Evolutionary conservation across 2,113 vertebrate species (phyloP).

Genomic region (Dolichotis patagonum): DNA sequence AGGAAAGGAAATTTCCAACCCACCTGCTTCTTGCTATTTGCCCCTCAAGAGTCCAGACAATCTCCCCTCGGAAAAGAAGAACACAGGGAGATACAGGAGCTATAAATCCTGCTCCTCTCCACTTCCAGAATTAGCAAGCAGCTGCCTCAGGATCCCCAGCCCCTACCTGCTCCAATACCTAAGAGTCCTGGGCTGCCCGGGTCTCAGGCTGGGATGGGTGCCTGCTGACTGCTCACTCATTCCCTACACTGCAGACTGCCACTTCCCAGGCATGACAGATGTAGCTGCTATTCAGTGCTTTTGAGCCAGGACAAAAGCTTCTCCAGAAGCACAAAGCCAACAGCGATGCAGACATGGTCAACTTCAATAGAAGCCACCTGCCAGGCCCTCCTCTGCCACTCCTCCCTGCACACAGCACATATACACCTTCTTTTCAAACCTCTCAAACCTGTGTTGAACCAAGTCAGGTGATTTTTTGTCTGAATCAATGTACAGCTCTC

Average conservation of each 20-base stretch:
- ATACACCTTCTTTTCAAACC: background rate
- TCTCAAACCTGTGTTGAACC: background rate
- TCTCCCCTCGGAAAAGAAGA: background rate
- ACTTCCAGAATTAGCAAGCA: constrained; percentile 63
- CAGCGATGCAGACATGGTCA: constrained; percentile 77
- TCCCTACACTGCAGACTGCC: constrained; percentile 48
- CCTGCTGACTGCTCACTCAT: constrained; percentile 80
- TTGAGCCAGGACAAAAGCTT: constrained; percentile 87
- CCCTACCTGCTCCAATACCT: background rate
- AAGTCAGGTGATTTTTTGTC: constrained; percentile 33
- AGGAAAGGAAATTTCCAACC: constrained; percentile 3
- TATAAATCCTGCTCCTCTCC: background rate
- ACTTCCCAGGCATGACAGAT: constrained; percentile 86
- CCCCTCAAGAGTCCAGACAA: background rate
- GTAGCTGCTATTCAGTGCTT: constrained; percentile 88
- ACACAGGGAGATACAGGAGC: background rate
- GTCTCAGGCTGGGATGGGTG: constrained; percentile 79
- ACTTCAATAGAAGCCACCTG: constrained; percentile 86
- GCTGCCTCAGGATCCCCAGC: constrained; percentile 32
- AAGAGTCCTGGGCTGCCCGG: background rate
- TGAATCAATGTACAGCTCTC: background rate
- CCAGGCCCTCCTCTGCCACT: constrained; percentile 69
- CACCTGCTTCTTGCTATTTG: constrained; percentile 19
- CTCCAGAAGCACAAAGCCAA: constrained; percentile 84
- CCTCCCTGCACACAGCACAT: background rate